Evolutionary conservation across 2,113 vertebrate genomes (phyloP), one percentile per base, ranked within the genome.

Genomic region (Phylloscopus trochilus): DNA sequence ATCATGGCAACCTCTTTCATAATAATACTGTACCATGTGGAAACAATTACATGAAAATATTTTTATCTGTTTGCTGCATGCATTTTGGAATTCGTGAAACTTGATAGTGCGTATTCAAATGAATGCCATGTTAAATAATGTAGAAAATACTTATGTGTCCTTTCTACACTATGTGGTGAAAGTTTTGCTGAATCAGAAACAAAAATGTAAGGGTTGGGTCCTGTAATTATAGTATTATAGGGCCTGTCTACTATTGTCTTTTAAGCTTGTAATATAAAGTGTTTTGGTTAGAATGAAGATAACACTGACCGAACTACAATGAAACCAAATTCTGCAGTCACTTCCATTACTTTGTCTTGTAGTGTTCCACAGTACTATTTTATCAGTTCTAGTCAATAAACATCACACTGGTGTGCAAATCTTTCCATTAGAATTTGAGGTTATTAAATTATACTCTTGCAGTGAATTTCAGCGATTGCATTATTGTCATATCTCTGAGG

Each of bases 101-200:
- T 56, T 23, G 44, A 31, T 27, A 53, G 28, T 60, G 47, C 10
- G 2, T 33, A 59, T 15, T 85, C 26, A 80, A 72, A 74, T 60
- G 82, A 92, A 53, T 33, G n/a, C 22, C 19, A 4, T 56, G 31
- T 67, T 88, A 60, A 89, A 76, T 64, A 81, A 46, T 1, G 1
- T 49, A 72, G 66, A 78, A 80, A 62, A 88, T 63, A 66, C 20
- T 89, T 95, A 15, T 21, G 12, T 72, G 46, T 83, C 51, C 73
- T 94, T 85, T 83, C 41, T 60, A 44, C 2, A 1, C 22, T 11
- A 8, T 39, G 53, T 62, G 56, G 79, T 74, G 49, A 46, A 87
- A 68, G 28, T 92, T 93, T 55, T 95, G 78, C 91, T 94, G 94
- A 95, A 96, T 90, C 84, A 88, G 75, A 76, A 92, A 47, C 39